Base-by-base conservation (phyloP, 2,797 vertebrate genomes). In the Notoglanidium macrostoma region DNA sequence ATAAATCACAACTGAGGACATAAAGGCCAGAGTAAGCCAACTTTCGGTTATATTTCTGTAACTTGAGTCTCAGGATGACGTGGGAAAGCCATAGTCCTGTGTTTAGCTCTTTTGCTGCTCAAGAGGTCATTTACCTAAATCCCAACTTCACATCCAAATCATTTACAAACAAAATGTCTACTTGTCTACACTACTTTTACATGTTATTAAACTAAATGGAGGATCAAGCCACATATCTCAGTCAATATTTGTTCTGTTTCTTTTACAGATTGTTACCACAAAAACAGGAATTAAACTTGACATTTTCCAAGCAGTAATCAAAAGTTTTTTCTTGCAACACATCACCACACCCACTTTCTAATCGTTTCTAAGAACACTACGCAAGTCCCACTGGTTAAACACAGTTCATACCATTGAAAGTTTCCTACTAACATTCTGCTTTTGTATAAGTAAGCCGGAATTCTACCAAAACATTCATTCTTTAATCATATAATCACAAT, bases 11-110 rank as follows among this genome's bases (percentile, higher is more conserved):
- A 40, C 55, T 51, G 26, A 73, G 17, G 51, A 70, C 84, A 65
- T 81, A 29, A 87, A 85, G 32, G 73, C 73, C 32, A 85, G 29
- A 82, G 21, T 93, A 93, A 49, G 35, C 93, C 93, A 92, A 94
- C 90, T 90, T 88, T 91, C 35, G 32, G 57, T 83, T 72, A 67
- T 29, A 85, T 49, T 59, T 86, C 73, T 82, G 49, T 59, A 85
- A 68, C 85, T 49, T 59, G n/a, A 85, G 40, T 40, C 74, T 1
- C 46, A 86, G 57, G 40, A 77, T 83, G 35, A 87, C 1, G 55
- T 74, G 51, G 51, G 29, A 57, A 49, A 44, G 40, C 46, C 59
- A 46, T 5, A 5, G 29, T 83, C 84, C 67, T 35, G 54, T 76
- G 29, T 46, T 67, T 49, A 68, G 51, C 19, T 84, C 70, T 89